Conservation (phyloP, 2,797 vertebrate genomes). For the Rhodeus uyekii region DNA sequence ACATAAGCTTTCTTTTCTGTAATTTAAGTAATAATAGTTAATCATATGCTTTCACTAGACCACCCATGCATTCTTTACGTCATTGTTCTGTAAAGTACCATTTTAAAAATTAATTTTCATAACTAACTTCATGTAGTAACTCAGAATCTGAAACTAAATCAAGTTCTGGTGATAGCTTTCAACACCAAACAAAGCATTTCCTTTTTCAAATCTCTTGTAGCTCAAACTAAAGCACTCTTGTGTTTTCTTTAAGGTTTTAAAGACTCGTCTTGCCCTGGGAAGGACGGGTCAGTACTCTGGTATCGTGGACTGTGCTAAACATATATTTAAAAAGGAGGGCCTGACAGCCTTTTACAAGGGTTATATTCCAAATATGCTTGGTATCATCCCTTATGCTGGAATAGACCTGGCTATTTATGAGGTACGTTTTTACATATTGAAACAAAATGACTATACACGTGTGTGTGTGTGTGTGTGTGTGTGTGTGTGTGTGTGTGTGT, state of each 20-base stretch:
- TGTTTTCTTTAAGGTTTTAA: slow-evolving; percentile 82
- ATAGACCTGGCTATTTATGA: slow-evolving; percentile 96
- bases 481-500: no score
- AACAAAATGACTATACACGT: neutral
- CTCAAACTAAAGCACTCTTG: slow-evolving; percentile 13
- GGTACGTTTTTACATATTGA: slow-evolving; percentile 70
- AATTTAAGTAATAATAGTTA: slow-evolving; percentile 6
- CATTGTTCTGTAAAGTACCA: neutral
- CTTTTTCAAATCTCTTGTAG: slow-evolving; percentile 11
- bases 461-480: no score
- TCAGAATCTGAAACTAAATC: slow-evolving; percentile 18
- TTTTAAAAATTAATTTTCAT: neutral
- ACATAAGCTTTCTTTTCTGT: neutral
- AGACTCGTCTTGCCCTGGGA: slow-evolving; percentile 90
- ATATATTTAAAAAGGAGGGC: slow-evolving; percentile 86
- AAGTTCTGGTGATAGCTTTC: neutral
- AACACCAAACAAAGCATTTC: neutral
- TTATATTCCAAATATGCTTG: slow-evolving; percentile 93
- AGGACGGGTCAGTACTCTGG: slow-evolving; percentile 91
- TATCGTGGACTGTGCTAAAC: slow-evolving; percentile 86
- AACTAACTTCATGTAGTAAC: neutral
- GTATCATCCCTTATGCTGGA: slow-evolving; percentile 97
- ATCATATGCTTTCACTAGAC: neutral
- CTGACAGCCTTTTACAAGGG: slow-evolving; percentile 92
- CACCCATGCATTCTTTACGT: neutral